Base-by-base conservation (phyloP, 2,888 invertebrate genomes). In the Diadegma fenestrale region DNA sequence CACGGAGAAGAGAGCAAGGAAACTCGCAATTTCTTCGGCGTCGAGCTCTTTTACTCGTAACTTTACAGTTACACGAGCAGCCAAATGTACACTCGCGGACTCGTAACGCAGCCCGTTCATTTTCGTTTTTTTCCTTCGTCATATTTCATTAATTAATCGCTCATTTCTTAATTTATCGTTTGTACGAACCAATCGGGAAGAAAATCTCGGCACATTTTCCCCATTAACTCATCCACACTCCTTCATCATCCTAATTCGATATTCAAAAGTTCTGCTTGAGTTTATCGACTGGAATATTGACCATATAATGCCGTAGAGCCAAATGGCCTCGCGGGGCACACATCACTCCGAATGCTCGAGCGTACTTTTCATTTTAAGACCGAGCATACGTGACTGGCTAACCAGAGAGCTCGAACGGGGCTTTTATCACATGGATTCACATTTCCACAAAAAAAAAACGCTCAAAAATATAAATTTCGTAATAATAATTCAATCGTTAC, bases 321-420 rank as follows among this genome's bases (percentile, higher is more conserved):
- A 73, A 69, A 61, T 79, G 14, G 45, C 45, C 48, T 37, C 71
- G 48, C 30, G 33, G 33, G 30, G 22, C 22, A 45, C 14, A 71
- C 54, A 81, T 73, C 10, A 58, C 64, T 76, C 45, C 61, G 86
- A 86, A 87, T 87, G 79, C 80, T 85, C 85, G 85, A 85, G 81
- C 75, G 86, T 84, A 88, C 87, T 89, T 89, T 87, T 89, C 81
- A 88, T 88, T 89, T 89, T 87, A 87, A 89, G 88, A 87, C 85
- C 86, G 87, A 82, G 87, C 87, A 86, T 87, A 89, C 89, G 89
- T 89, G 89, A 89, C 87, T 84, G 82, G 87, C 87, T 88, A 87
- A 88, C 87, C 87, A 87, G 88, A 87, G 88, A 87, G 84, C 86
- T 87, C 87, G 88, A 88, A 87, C 87, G 88, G 87, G 88, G 87